Evolutionary conservation across 1,140 invertebrate genomes (phyloP).

Genomic region (Drosophila hydei): DNA sequence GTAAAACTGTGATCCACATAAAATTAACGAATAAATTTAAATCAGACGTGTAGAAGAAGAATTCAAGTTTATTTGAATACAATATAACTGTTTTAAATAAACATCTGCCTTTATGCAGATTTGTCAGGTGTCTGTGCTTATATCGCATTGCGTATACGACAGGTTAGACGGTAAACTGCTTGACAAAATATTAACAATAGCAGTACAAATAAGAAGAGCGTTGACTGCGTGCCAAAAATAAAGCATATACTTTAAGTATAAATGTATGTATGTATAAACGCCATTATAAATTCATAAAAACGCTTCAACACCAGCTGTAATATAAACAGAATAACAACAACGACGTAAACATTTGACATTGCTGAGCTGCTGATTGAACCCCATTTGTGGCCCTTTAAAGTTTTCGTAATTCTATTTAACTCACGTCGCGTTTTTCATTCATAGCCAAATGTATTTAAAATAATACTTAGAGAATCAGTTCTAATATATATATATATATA

Average conservation of each 20-base stretch:
- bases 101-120: background rate
- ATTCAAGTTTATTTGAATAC: background rate
- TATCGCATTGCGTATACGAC: constrained; percentile 36
- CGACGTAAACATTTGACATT: constrained; percentile 39
- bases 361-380: constrained; percentile 34
- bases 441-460: background rate
- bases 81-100: background rate
- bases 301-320: constrained; percentile 29
- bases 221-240: constrained; percentile 24
- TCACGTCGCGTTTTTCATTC: constrained; percentile 5
- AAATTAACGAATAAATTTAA: constrained; percentile 4
- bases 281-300: constrained; percentile 10
- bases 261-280: background rate
- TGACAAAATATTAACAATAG: constrained; percentile 13
- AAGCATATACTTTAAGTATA: background rate
- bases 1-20: background rate
- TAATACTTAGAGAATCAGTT: constrained; percentile 2
- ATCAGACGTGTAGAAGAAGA: constrained; percentile 1
- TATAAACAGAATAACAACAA: background rate
- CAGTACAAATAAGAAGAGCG: constrained; percentile 16
- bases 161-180: constrained; percentile 26
- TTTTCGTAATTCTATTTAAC: constrained; percentile 6
- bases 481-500: background rate
- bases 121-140: background rate
- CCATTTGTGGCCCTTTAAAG: background rate